These are phyloP conservation scores for Heterocephalus glaber DNA, from an alignment of 2,113 vertebrate genomes.

Conservation along the genomic window DNA sequence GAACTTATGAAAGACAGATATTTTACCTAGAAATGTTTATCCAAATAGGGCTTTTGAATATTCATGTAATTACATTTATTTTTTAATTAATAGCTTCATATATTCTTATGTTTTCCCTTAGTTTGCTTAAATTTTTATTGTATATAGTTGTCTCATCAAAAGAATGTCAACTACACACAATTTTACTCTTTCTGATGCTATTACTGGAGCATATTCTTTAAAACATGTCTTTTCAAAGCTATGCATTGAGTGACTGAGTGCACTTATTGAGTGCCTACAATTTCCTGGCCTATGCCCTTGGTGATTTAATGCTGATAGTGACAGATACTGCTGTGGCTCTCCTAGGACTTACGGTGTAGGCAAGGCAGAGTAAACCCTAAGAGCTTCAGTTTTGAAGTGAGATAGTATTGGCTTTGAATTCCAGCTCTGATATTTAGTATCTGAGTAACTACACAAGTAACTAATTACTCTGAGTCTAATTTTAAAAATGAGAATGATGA, in stretches of 20 bases:
- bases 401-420: conserved; percentile 52
- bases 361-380: background rate
- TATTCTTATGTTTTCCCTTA: conserved; percentile 45
- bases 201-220: conserved; percentile 15
- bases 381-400: conserved; percentile 44
- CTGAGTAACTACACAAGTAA: background rate
- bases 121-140: conserved; percentile 57
- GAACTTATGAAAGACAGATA: conserved; percentile 48
- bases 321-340: conserved; percentile 15
- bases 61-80: conserved; percentile 41
- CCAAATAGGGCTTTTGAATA: conserved; percentile 44
- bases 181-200: conserved; percentile 56
- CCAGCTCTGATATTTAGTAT: conserved; percentile 38
- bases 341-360: background rate
- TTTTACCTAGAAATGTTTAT: conserved; percentile 68
- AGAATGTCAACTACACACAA: conserved; percentile 30
- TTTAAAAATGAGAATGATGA: conserved; percentile 57
- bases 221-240: conserved; percentile 21
- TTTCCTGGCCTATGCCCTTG: conserved; percentile 11
- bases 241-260: background rate
- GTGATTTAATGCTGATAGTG: background rate
- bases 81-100: conserved; percentile 60
- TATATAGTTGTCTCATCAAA: conserved; percentile 36
- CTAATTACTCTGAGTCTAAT: conserved; percentile 54
- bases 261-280: background rate